These are phyloP conservation scores for Cylloceria caligata DNA, from an alignment of 2,888 invertebrate species.

Conservation along the genomic window DNA sequence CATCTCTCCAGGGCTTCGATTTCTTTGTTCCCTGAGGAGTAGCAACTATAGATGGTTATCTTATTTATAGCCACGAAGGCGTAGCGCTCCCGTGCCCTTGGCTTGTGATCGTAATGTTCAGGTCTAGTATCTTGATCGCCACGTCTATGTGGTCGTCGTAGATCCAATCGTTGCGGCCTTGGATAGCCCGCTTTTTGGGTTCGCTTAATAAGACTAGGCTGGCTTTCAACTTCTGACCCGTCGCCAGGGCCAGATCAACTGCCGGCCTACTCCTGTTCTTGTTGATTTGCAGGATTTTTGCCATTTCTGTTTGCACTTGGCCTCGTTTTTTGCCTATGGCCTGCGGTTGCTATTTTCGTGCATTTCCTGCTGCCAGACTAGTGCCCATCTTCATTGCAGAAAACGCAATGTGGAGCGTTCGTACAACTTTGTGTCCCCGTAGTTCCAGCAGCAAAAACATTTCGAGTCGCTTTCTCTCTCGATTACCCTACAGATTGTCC, in stretches of 20 bases:
- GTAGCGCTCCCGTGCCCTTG: conserved; percentile 50
- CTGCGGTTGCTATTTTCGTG: conserved; percentile 5
- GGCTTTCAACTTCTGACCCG: conserved; percentile 21
- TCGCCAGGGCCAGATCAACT: conserved; percentile 35
- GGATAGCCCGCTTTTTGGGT: conserved; percentile 33
- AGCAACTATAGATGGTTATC: conserved; percentile 54
- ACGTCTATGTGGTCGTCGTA: conserved; percentile 23
- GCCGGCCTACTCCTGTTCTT: conserved; percentile 43
- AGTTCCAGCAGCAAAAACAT: conserved; percentile 67
- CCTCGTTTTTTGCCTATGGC: conserved; percentile 1
- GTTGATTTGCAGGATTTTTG: conserved; percentile 48
- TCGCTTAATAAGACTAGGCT: conserved; percentile 38
- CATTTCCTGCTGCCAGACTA: conserved; percentile 6
- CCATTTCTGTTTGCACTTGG: background rate
- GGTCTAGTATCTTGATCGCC: conserved; percentile 42
- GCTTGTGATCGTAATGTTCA: conserved; percentile 43
- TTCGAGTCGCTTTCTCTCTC: conserved; percentile 55
- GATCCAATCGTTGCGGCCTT: conserved; percentile 58
- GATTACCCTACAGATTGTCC: conserved; percentile 50
- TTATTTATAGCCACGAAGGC: conserved; percentile 21
- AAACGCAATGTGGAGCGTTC: conserved; percentile 60
- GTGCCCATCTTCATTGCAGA: conserved; percentile 54
- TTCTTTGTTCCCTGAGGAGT: conserved; percentile 32
- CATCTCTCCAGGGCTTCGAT: conserved; percentile 55
- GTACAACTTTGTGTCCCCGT: conserved; percentile 63